Evolutionary conservation across 2,888 invertebrate species (phyloP).

Genomic region (Norana najaformis): DNA sequence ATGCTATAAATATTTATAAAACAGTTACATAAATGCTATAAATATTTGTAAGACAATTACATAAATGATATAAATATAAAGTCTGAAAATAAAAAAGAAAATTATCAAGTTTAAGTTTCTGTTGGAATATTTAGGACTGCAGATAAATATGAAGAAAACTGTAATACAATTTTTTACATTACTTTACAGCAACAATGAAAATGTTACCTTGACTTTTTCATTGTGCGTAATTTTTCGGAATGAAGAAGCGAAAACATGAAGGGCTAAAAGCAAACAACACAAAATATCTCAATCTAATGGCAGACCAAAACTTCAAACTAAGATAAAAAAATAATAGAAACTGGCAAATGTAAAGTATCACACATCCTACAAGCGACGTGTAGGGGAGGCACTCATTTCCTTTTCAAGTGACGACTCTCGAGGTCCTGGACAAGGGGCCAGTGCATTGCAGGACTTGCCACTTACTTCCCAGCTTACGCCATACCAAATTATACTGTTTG

Average conservation of each 20-base stretch:
- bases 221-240: constrained; percentile 84
- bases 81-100: not conserved
- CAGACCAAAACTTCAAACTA: not conserved
- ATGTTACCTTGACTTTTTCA: constrained; percentile 73
- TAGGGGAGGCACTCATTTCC: too few species aligned
- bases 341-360: too few species aligned
- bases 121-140: too few species aligned
- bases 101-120: not conserved
- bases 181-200: not conserved
- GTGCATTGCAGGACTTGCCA: too few species aligned
- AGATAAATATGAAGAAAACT: too few species aligned
- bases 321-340: not conserved
- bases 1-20: not conserved
- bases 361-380: too few species aligned
- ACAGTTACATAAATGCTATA: not conserved
- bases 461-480: too few species aligned
- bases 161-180: too few species aligned
- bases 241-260: constrained; percentile 79
- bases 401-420: too few species aligned
- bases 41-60: not conserved
- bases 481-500: too few species aligned
- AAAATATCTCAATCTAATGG: not conserved
- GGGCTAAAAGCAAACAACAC: constrained; percentile 51
- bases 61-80: not conserved
- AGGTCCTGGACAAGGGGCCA: too few species aligned